Evolutionary conservation across 2,113 vertebrate species (phyloP).

Genomic region (Riparia riparia): DNA sequence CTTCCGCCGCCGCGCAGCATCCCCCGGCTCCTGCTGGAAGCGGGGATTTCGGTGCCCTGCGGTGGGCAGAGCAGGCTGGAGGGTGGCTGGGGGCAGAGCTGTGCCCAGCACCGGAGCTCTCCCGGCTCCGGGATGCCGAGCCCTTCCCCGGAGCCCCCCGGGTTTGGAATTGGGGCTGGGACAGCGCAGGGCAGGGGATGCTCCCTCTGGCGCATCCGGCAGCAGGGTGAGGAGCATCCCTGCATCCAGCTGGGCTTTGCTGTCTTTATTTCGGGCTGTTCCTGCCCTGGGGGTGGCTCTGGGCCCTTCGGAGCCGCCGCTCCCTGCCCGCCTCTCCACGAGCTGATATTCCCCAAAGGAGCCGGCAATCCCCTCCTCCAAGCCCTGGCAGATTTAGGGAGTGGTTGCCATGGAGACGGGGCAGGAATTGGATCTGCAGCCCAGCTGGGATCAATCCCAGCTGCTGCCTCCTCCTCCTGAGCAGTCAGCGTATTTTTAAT

Average conservation of each 20-base stretch:
- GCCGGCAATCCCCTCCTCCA: neutral
- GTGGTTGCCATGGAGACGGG: constrained; percentile 59
- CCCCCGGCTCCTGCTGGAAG: neutral
- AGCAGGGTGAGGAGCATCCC: no score
- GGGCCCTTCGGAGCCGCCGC: neutral
- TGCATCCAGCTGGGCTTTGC: no score
- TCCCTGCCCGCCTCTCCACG: neutral
- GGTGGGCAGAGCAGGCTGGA: accelerated
- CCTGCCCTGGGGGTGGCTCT: accelerated
- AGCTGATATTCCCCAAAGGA: neutral
- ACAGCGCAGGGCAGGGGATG: neutral
- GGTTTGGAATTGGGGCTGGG: accelerated
- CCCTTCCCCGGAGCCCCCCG: no score
- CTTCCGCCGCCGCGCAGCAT: neutral
- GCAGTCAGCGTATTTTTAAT: constrained; percentile 38
- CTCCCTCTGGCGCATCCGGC: no score
- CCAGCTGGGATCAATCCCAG: constrained; percentile 48
- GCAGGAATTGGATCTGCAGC: constrained; percentile 22
- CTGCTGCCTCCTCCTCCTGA: constrained; percentile 34
- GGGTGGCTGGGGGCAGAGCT: neutral
- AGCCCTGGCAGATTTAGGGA: constrained; percentile 73
- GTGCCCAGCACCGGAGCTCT: neutral
- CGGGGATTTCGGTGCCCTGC: neutral
- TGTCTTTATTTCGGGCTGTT: no score
- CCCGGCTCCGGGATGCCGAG: accelerated